Percentiles rank a stretch among this genome's conserved stretches.
Evolutionary conservation across 2,888 invertebrate species (phyloP).

Genomic region (Leptopilina drosophilae): DNA sequence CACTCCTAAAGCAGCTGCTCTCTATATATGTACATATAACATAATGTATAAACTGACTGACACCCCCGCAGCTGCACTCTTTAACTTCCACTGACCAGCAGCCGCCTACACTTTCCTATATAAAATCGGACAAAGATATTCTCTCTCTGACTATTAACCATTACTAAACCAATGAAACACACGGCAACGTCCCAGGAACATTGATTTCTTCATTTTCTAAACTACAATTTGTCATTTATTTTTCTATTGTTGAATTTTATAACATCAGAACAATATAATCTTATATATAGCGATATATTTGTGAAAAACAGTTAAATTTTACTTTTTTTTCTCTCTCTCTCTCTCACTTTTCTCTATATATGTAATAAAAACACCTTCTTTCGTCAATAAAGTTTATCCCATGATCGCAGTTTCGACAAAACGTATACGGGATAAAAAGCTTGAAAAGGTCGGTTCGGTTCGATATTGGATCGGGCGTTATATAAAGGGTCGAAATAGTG

Average conservation of each 20-base stretch:
- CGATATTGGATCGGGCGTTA: slow-evolving; percentile 25
- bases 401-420: slow-evolving; percentile 15
- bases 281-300: no score
- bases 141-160: slow-evolving; percentile 51
- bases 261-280: not conserved
- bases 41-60: slow-evolving; percentile 49
- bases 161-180: slow-evolving; percentile 6
- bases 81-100: slow-evolving; percentile 63
- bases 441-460: slow-evolving; percentile 28
- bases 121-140: slow-evolving; percentile 46
- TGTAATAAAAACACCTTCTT: not conserved
- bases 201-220: slow-evolving; percentile 34
- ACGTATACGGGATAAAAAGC: slow-evolving; percentile 23
- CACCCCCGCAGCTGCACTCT: slow-evolving; percentile 58
- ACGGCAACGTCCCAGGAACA: slow-evolving; percentile 3
- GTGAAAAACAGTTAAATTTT: no score
- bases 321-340: no score
- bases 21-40: slow-evolving; percentile 40
- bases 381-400: slow-evolving; percentile 30
- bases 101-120: slow-evolving; percentile 64
- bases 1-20: slow-evolving; percentile 54
- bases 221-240: not conserved
- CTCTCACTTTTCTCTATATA: no score
- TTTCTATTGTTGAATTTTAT: not conserved
- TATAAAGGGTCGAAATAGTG: slow-evolving; percentile 19